Evolutionary conservation across 2,888 invertebrate species (phyloP).

Genomic region (Acanthosepion lycidas): DNA sequence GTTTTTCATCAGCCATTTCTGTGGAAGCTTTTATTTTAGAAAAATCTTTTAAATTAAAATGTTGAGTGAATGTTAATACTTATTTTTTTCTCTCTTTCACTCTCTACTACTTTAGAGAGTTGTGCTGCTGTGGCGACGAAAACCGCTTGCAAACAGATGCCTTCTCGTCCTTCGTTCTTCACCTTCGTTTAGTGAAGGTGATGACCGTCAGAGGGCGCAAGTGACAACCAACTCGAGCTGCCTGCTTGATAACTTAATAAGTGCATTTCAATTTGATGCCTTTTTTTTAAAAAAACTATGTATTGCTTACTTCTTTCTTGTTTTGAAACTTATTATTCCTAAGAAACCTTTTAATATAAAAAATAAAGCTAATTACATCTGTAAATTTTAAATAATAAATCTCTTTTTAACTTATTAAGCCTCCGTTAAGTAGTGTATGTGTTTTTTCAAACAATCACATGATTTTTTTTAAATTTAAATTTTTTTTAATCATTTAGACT

Average conservation of each 20-base stretch:
- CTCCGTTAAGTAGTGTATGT: no score
- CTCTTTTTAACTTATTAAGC: no score
- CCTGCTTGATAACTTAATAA: background rate
- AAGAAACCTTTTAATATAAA: no score
- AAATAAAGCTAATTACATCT: no score
- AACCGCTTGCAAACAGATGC: background rate
- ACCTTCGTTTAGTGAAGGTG: background rate
- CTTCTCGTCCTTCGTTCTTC: background rate
- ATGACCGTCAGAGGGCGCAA: background rate
- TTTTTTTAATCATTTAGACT: no score
- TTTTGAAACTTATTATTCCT: no score
- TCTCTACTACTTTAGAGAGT: background rate
- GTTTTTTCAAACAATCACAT: no score
- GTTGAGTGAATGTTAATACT: background rate
- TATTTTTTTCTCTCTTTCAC: background rate
- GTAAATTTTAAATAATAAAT: no score
- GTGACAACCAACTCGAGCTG: background rate
- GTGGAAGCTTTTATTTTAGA: background rate
- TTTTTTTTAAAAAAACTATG: no score
- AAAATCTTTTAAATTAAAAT: background rate
- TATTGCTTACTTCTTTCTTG: no score
- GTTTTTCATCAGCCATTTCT: slow-evolving; percentile 43
- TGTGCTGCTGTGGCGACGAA: background rate
- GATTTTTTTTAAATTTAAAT: no score
- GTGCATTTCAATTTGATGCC: background rate